Percentiles rank a stretch among this genome's conserved stretches.
These are phyloP conservation scores for Sycobia sp. DNA, from an alignment of 1,140 invertebrate genomes.

Conservation along the genomic window DNA sequence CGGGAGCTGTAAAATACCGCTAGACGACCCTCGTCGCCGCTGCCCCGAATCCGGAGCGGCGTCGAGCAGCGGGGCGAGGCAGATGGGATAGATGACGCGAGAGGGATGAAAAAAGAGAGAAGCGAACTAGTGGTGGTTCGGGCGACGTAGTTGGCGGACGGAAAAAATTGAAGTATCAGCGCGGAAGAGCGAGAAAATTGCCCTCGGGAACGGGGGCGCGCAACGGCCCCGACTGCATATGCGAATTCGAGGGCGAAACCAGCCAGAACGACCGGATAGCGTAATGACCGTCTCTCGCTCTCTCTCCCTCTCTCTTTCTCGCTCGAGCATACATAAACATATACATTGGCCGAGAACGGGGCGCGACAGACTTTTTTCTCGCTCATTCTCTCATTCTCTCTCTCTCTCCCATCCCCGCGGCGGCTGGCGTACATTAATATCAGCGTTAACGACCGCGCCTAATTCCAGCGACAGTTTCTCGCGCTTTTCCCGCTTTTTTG, in stretches of 20 bases:
- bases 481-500: conserved; percentile 36
- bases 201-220: too few relatives aligned
- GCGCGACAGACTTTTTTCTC: conserved; percentile 26
- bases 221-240: background rate
- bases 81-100: too few relatives aligned
- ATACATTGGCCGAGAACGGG: background rate
- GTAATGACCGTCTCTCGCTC: conserved; percentile 1
- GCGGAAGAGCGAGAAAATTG: conserved; percentile 2
- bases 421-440: conserved; percentile 38
- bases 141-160: too few relatives aligned
- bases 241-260: conserved; percentile 16
- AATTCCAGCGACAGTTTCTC: conserved; percentile 36
- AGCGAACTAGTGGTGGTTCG: too few relatives aligned
- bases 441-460: conserved; percentile 39
- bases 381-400: background rate
- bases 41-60: too few relatives aligned
- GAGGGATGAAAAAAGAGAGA: too few relatives aligned
- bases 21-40: too few relatives aligned
- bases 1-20: too few relatives aligned
- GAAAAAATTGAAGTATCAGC: conserved; percentile 10
- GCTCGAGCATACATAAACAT: background rate
- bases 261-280: background rate
- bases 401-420: background rate
- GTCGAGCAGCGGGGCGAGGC: too few relatives aligned
- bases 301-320: too few relatives aligned